Evolutionary conservation across 92 coral and sea anemone species (phyloP), one percentile per base, ranked within the genome.

Genomic region (Umimayanthus chanpuru): DNA sequence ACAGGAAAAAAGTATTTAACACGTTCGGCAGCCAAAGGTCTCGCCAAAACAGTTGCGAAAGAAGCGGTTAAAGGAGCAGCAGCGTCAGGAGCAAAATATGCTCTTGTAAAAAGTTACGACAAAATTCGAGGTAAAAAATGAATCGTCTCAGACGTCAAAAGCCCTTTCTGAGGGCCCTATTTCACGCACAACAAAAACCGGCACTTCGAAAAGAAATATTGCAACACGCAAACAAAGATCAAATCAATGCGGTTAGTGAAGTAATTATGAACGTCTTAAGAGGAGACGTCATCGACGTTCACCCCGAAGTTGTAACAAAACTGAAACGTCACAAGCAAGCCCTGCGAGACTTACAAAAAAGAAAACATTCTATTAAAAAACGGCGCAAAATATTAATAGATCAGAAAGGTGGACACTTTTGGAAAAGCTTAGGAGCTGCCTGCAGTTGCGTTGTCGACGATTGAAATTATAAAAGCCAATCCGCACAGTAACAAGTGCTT

Each of bases 21-120:
- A 66, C 72, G 72, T 25, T 66, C 72, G 29, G 72, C 72, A 66
- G 72, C 72, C 29, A 66, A 66, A 66, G 72, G 72, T 66, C 72
- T 66, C 72, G 72, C 72, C 72, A 66, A 66, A 66, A 66, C 72
- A 66, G 72, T 66, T 66, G 72, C 72, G 72, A 66, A 66, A 66
- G 72, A 66, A 66, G 72, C 72, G 72, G 72, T 66, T 66, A 66
- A 66, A 66, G 72, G 72, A 66, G 72, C 66, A 15, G 66, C 66
- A 20, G 76, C 76, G 76, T 18, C 76, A n/a, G 76, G 76, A 72
- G 76, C 76, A 49, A 49, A 14, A 66, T 66, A 66, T 66, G 72
- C 72, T 66, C 72, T 66, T 66, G 72, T 66, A 66, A 66, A 66
- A 66, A 66, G 72, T 66, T 66, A 66, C 72, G 72, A 66, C 72